Evolutionary conservation across 2,888 invertebrate genomes (phyloP), one percentile per base, ranked within the genome.

Genomic region (Encarsia formosa): DNA sequence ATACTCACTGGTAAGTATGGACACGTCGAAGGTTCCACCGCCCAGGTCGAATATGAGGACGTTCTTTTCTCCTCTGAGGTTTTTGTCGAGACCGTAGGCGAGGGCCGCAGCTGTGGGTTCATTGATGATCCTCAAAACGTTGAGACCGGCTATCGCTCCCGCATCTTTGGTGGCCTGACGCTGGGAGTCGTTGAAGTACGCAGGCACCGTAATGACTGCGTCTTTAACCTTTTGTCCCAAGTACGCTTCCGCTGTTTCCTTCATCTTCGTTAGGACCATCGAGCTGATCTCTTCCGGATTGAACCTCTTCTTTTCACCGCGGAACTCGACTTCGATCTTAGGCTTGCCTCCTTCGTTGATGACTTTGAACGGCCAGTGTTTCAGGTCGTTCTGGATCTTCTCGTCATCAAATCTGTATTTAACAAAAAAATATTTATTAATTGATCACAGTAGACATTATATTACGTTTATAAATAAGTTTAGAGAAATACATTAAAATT

Each of bases 301-400:
- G 65, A 86, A 86, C 54, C 70, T 75, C 67, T 86, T 86, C 26
- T 60, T 62, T 66, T 84, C 83, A 0, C 83, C 84, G 60, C 83
- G 84, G 72, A 81, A 83, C 61, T 84, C 82, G 1, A 85, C 80
- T 65, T 81, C 79, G 48, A 86, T 82, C 68, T 84, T 85, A 1
- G 85, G 85, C 63, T 85, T 86, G 35, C 83, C 79, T 40, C 75
- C 71, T 45, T 84, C 84, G 61, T 73, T 82, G 59, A 84, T 69
- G 13, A 87, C 85, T 64, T 80, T 81, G 75, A 91, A 91, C 3
- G 90, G 87, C 89, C 89, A 91, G 65, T 86, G 85, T 66, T 87
- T 86, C 78, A 87, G 83, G 72, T 91, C 90, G 26, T 79, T 78
- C 67, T 87, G 87, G 43, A 88, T 87, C 63, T 85, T 83, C 0